Conservation (phyloP, 1,140 invertebrate species). For the Leptinotarsa texana region DNA sequence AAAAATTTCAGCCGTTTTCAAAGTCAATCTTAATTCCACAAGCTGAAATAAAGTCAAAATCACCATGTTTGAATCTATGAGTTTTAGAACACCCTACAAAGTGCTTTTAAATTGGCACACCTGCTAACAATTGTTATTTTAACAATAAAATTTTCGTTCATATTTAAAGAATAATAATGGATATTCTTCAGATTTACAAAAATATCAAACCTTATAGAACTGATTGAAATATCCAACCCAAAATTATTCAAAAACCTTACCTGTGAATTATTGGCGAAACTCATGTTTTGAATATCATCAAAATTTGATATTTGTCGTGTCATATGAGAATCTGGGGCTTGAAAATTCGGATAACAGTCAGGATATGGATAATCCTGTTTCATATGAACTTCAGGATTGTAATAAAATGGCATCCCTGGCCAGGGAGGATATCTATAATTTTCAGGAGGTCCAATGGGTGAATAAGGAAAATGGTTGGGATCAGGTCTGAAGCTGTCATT, state of each 20-base stretch:
- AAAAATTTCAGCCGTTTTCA: no score
- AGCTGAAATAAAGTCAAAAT: no score
- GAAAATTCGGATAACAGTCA: background rate
- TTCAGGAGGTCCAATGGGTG: background rate
- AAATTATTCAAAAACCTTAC: background rate
- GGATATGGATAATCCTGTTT: background rate
- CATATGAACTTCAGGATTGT: background rate
- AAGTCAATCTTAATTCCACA: no score
- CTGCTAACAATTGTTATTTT: no score
- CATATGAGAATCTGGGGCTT: background rate
- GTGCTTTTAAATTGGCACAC: no score
- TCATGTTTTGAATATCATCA: background rate
- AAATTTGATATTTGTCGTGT: background rate
- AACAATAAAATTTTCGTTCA: no score
- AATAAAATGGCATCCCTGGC: background rate
- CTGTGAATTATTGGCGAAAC: background rate
- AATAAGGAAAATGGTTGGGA: background rate
- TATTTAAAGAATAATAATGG: no score
- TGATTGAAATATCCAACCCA: no score
- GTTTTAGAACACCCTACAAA: no score
- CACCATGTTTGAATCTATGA: no score
- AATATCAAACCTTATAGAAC: no score
- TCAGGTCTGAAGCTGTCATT: background rate
- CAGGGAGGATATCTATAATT: background rate
- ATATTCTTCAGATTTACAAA: no score